These are phyloP conservation scores for Drosophila eugracilis DNA, from an alignment of 1,140 invertebrate genomes.

Conservation along the genomic window DNA sequence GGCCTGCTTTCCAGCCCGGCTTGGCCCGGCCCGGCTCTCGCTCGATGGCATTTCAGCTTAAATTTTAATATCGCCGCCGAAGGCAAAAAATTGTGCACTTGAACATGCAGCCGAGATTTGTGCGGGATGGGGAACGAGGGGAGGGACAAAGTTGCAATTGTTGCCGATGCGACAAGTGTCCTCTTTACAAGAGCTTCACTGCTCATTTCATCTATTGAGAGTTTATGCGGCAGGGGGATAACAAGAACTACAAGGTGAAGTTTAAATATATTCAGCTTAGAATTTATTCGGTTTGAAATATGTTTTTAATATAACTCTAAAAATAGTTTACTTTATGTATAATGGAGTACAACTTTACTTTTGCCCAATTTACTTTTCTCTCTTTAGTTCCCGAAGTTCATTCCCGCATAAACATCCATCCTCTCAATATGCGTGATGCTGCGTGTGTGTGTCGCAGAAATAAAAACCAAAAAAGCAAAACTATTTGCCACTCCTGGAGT, in stretches of 20 bases:
- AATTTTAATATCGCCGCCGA: conserved; percentile 76
- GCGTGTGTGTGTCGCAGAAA: conserved; percentile 32
- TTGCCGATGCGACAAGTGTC: conserved; percentile 67
- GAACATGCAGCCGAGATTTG: conserved; percentile 27
- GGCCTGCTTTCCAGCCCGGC: conserved; percentile 46
- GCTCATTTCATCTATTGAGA: not conserved
- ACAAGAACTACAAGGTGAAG: not conserved
- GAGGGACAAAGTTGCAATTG: conserved; percentile 55
- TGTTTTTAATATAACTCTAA: too few species aligned
- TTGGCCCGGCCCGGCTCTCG: too few species aligned
- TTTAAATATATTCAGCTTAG: too few species aligned
- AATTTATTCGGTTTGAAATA: too few species aligned
- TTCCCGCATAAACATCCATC: not conserved
- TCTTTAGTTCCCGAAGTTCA: not conserved
- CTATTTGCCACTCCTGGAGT: conserved; percentile 16
- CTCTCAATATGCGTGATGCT: conserved; percentile 12
- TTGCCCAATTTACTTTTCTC: too few species aligned
- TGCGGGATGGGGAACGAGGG: not conserved
- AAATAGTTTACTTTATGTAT: too few species aligned
- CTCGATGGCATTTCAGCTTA: conserved; percentile 67
- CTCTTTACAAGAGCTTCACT: conserved; percentile 9
- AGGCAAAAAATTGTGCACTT: conserved; percentile 60
- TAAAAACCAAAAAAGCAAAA: conserved; percentile 25
- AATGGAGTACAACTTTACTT: too few species aligned
- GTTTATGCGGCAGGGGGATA: conserved; percentile 17